A percentile compares a stretch with the other conserved stretches of the same genome.
Conservation (phyloP, 2,797 vertebrate genomes). For the Macropodus opercularis region DNA sequence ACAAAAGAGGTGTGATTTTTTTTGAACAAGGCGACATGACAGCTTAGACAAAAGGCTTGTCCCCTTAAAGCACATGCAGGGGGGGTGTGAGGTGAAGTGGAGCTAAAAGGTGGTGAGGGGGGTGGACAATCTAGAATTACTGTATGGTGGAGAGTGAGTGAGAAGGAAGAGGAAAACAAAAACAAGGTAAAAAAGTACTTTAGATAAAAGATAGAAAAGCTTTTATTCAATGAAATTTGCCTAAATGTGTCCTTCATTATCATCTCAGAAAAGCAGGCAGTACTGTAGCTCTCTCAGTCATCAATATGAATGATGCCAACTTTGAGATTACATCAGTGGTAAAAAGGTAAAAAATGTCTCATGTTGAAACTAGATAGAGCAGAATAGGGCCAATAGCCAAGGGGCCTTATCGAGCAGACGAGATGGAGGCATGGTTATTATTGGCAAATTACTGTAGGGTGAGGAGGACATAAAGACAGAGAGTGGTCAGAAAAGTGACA, state of each 20-base stretch:
- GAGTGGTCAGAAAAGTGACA: slow-evolving; percentile 40
- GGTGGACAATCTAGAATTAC: slow-evolving; percentile 14
- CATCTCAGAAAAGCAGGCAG: slow-evolving; percentile 5
- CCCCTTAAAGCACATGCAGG: slow-evolving; percentile 15
- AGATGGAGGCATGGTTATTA: slow-evolving; percentile 54
- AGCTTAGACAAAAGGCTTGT: slow-evolving; percentile 10
- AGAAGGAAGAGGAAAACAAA: neutral
- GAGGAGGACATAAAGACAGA: slow-evolving; percentile 32
- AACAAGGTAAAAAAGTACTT: no score
- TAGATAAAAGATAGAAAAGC: neutral
- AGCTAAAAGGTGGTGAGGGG: slow-evolving; percentile 38
- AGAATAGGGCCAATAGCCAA: slow-evolving; percentile 52
- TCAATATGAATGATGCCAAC: slow-evolving; percentile 15
- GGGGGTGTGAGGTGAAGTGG: slow-evolving; percentile 42
- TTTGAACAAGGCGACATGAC: slow-evolving; percentile 1
- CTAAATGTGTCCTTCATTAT: neutral
- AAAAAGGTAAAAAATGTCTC: slow-evolving; percentile 25
- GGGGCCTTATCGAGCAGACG: slow-evolving; percentile 43
- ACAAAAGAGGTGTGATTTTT: slow-evolving; percentile 5
- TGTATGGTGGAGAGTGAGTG: neutral
- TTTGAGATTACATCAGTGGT: slow-evolving; percentile 20
- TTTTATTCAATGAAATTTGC: neutral
- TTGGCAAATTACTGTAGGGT: slow-evolving; percentile 44
- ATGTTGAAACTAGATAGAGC: slow-evolving; percentile 20
- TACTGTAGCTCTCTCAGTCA: slow-evolving; percentile 3